Evolutionary conservation across 1,140 invertebrate genomes (phyloP), one percentile per base, ranked within the genome.

Genomic region (Nomia melanderi): DNA sequence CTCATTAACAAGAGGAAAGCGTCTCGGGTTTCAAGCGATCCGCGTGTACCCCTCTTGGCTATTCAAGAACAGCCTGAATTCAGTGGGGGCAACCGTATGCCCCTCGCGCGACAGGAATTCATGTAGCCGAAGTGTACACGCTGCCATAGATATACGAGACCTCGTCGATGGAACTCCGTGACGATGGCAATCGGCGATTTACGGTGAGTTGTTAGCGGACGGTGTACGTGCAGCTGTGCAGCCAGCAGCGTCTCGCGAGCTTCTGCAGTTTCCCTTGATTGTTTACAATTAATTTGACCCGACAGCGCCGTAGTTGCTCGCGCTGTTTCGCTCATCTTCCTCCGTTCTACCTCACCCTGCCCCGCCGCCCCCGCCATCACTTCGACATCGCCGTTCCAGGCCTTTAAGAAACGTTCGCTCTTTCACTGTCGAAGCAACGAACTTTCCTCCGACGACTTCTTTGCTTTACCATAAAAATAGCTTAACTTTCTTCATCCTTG

Each of bases 251-350:
- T 75, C 64, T 59, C 41, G 31, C 65, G 65, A 59, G 64, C 39
- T 76, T 59, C 65, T 67, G 73, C 73, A 59, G 73, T 69, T 76
- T 59, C 64, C 41, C 64, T 59, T 76, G 73, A 76, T 69, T 76
- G 73, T 76, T 76, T 67, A 69, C 73, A 76, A 76, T 76, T 76
- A 76, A 76, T 76, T 76, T 60, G 65, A 76, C 73, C 73, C 73
- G 65, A 59, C 73, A 76, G 64, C 14, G 23, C 31, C 73, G 23
- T 50, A 60, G 64, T 39, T 41, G 20, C 50, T 33, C 62, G 20
- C 50, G 50, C 69, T 69, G 78, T 56, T 71, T 59, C 57, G 39
- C 47, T 17, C 54, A 27, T 78, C 67, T 75, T 54, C 27, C 56
- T 11, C 54, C 39, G 11, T 67, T 12, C 12, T 2, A 41, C n/a